Percentiles rank a stretch among this genome's conserved stretches.
These are phyloP conservation scores for Amiota minor DNA, from an alignment of 2,888 invertebrate genomes.

Conservation along the genomic window DNA sequence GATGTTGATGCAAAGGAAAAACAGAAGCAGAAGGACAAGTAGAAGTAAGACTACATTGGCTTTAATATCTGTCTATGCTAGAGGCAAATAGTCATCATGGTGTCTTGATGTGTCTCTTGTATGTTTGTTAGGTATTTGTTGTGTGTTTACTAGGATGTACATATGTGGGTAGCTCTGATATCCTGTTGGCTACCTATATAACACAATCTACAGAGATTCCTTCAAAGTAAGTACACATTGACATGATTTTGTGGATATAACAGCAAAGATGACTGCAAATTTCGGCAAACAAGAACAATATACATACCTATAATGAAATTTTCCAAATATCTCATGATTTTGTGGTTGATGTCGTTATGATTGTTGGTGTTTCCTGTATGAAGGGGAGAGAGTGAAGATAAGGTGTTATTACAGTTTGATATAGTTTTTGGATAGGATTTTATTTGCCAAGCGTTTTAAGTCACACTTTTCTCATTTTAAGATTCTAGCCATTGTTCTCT, in stretches of 20 bases:
- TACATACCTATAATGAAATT: constrained; percentile 60
- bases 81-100: constrained; percentile 41
- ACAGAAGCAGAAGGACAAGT: background rate
- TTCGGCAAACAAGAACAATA: constrained; percentile 5
- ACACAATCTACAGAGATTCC: background rate
- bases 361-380: constrained; percentile 37
- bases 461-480: constrained; percentile 5
- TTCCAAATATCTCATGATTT: constrained; percentile 66
- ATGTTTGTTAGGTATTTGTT: constrained; percentile 24
- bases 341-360: constrained; percentile 53
- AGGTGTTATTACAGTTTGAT: background rate
- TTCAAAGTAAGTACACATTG: background rate
- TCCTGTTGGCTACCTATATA: background rate
- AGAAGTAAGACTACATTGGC: background rate
- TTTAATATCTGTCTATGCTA: background rate
- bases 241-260: constrained; percentile 18
- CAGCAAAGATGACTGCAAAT: constrained; percentile 5
- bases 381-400: constrained; percentile 11
- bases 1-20: background rate
- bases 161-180: background rate
- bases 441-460: constrained; percentile 9
- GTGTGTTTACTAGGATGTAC: constrained; percentile 10
- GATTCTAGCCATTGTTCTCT: too few relatives aligned
- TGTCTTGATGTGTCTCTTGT: constrained; percentile 59
- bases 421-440: background rate